Conservation (phyloP, 2,113 vertebrate genomes). For the Sylvia atricapilla region DNA sequence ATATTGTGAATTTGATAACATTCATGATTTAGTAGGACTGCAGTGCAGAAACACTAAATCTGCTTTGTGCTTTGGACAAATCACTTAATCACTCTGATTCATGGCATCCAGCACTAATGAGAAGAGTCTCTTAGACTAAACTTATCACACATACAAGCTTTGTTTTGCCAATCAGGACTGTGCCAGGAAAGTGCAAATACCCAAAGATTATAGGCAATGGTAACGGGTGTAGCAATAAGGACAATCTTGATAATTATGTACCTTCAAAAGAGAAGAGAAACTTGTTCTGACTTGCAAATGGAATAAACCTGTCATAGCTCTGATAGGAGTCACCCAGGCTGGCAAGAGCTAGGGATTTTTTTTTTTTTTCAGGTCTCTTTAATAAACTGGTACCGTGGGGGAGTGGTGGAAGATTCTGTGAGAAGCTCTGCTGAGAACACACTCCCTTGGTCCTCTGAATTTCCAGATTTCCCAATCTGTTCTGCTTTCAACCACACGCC, state of each 20-base stretch:
- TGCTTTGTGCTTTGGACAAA: not conserved
- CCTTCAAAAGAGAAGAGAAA: slow-evolving; percentile 30
- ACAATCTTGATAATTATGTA: slow-evolving; percentile 40
- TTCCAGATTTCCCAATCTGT: not conserved
- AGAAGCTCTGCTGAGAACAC: not conserved
- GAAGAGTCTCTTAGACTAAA: not conserved
- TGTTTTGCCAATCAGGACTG: not conserved
- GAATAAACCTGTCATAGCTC: slow-evolving; percentile 49
- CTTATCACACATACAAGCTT: slow-evolving; percentile 17
- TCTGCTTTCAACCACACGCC: not conserved
- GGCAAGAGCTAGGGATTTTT: not conserved
- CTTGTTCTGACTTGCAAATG: slow-evolving; percentile 62
- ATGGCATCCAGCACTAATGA: not conserved
- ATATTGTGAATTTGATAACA: not conserved
- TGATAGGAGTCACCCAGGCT: slow-evolving; percentile 35
- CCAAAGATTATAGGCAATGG: slow-evolving; percentile 14
- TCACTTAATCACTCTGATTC: slow-evolving; percentile 36
- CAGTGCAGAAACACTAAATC: not conserved
- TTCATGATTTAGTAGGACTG: not conserved
- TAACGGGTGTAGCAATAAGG: slow-evolving; percentile 38
- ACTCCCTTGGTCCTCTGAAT: not conserved
- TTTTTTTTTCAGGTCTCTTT: not conserved
- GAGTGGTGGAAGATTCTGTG: not conserved
- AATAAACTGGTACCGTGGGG: not conserved
- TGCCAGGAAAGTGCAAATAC: slow-evolving; percentile 40